Evolutionary conservation across 1,140 invertebrate species (phyloP), one percentile per base, ranked within the genome.

Genomic region (Nephotettix cincticeps): DNA sequence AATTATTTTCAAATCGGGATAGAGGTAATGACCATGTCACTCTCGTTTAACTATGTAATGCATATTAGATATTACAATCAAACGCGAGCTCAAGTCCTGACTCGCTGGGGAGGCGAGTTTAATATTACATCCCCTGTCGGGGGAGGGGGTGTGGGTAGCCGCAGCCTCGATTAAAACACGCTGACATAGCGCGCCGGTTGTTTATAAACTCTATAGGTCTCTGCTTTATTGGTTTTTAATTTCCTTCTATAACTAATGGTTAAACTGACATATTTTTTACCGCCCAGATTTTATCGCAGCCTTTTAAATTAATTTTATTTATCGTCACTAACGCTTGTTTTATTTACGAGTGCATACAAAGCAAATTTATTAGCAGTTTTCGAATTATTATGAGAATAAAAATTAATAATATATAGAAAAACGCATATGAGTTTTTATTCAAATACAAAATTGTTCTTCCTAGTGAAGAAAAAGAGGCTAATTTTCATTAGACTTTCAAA

Each of bases 61-160:
- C 14, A 51, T 51, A 51, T 51, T 51, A 51, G 47, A 51, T 51
- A 51, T 51, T 17, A 51, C 47, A 51, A 51, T 51, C 47, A 51
- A 17, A 51, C 21, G 47, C 21, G 47, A 2, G 4, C 47, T 51
- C 6, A 21, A 19, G 47, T 51, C 47, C 14, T 51, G 47, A 51
- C 19, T 51, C 47, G 47, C 47, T 51, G 19, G 47, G 47, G 47
- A 51, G 47, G 47, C 21, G 21, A 51, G 14, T 51, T 51, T 51
- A 51, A 51, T 51, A 51, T 51, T 51, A 51, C 47, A 51, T 19
- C 47, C 21, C 47, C 47, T 21, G 3, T 17, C 47, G 21, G 47
- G 47, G 47, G 47, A 51, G 14, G 21, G 14, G 21, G 14, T 51
- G 47, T 51, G 14, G 14, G 47, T 3, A 51, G 47, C 47, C 47